Base-by-base conservation (phyloP, 2,888 invertebrate genomes). In the Blera fallax region DNA sequence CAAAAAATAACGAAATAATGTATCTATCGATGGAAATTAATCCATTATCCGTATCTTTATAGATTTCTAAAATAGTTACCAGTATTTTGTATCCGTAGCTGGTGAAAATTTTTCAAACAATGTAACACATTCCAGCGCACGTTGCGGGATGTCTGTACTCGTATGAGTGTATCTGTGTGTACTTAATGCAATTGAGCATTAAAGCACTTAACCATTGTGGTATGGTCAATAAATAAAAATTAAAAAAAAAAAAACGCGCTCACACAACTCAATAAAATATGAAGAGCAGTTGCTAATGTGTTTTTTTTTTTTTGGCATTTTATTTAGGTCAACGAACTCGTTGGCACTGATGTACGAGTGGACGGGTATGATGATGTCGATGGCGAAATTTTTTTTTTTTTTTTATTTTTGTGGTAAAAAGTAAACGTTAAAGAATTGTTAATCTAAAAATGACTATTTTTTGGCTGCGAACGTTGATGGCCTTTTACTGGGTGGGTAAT, bases 251-350 rank as follows among this genome's bases (percentile, higher is more conserved):
- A 11, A 45, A 32, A 24, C 14, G 48, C 16, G 37, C 62, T 52
- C 73, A 58, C 34, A 62, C 40, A 52, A 62, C 62, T 54, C 64
- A 43, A 73, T 62, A 62, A 73, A 73, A 52, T 43, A 64, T 64
- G 11, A 73, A 62, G 52, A 72, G 27, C 40, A 37, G 34, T 8
- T 27, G 40, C 29, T 1, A 16, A 11, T 10, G 18, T n/a, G 1
- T 21, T n/a, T 58, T 37, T 58, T 21, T 34, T 21, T 24, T 24
- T 37, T 60, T 58, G 45, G 27, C 27, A 48, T 67, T 67, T 77
- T 62, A 78, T 69, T 43, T 70, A 24, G 78, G 78, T 48, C 78
- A 69, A 58, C 43, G 62, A 78, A 69, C 78, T 78, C 34, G 24
- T 50, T 50, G 50, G 40, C 60, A 72, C 58, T 43, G 45, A n/a